Conservation (phyloP, 1,140 invertebrate genomes). For the Drosophila biarmipes region DNA sequence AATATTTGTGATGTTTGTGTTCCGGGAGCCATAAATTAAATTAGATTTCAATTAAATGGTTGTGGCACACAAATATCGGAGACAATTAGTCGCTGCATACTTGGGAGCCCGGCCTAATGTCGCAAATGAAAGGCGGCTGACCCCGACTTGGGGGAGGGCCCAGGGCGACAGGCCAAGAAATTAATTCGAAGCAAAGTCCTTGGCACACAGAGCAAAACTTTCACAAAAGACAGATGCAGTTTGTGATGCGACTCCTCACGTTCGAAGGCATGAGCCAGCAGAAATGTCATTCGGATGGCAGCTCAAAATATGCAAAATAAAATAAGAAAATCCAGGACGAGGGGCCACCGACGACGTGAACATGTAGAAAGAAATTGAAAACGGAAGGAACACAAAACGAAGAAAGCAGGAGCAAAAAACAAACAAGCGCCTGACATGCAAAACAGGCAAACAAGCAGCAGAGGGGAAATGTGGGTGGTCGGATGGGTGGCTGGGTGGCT, state of each 20-base stretch:
- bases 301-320: conserved; percentile 59
- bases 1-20: conserved; percentile 44
- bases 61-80: conserved; percentile 48
- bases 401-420: conserved; percentile 59
- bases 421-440: conserved; percentile 82
- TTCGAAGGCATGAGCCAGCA: conserved; percentile 42
- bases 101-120: background rate
- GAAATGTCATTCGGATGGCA: conserved; percentile 66
- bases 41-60: conserved; percentile 71
- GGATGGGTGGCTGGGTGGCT: conserved; percentile 12
- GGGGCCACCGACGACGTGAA: conserved; percentile 28
- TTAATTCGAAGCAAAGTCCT: conserved; percentile 58
- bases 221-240: conserved; percentile 31
- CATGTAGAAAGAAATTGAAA: conserved; percentile 74
- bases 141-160: conserved; percentile 31
- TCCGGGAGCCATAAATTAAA: conserved; percentile 63
- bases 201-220: conserved; percentile 47
- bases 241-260: conserved; percentile 2
- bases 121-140: conserved; percentile 8
- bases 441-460: conserved; percentile 63
- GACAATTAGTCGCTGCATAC: conserved; percentile 19
- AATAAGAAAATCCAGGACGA: conserved; percentile 30
- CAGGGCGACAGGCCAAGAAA: conserved; percentile 40
- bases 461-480: conserved; percentile 9
- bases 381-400: conserved; percentile 72